Conservation (phyloP, 2,797 vertebrate genomes). For the Urocyon cinereoargenteus region DNA sequence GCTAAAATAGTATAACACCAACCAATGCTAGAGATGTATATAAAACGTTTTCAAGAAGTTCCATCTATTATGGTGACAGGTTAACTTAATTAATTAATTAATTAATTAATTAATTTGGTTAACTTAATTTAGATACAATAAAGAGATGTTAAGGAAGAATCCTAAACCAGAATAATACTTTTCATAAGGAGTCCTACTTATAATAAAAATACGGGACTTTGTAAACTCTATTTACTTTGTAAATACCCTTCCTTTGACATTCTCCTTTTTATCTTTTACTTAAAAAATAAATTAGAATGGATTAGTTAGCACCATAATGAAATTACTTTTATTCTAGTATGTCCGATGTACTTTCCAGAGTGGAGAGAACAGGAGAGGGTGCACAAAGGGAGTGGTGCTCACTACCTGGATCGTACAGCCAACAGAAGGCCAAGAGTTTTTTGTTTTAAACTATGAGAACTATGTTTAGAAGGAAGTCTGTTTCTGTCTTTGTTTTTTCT, state of each 20-base stretch:
- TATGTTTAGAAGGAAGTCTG: neutral
- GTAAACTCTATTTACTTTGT: neutral
- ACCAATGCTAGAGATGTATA: neutral
- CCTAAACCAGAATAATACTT: neutral
- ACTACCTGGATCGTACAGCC: neutral
- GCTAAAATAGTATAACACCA: neutral
- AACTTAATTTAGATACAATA: neutral
- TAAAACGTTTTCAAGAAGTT: neutral
- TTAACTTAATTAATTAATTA: neutral
- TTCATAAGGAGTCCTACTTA: neutral
- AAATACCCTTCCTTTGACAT: neutral
- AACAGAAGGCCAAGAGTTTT: neutral
- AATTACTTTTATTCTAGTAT: neutral
- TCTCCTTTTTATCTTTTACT: neutral
- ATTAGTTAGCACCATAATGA: neutral
- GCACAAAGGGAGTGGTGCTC: neutral
- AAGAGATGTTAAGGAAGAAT: neutral
- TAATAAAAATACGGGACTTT: neutral
- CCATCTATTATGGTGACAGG: neutral
- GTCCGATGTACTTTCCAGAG: neutral
- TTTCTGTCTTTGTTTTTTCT: neutral
- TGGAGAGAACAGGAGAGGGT: rapidly evolving
- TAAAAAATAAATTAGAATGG: neutral
- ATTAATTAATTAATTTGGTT: too few relatives aligned
- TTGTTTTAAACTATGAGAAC: neutral